Percentiles rank a stretch among this genome's conserved stretches.
Conservation (phyloP, 2,113 vertebrate species). For the Dolichotis patagonum region DNA sequence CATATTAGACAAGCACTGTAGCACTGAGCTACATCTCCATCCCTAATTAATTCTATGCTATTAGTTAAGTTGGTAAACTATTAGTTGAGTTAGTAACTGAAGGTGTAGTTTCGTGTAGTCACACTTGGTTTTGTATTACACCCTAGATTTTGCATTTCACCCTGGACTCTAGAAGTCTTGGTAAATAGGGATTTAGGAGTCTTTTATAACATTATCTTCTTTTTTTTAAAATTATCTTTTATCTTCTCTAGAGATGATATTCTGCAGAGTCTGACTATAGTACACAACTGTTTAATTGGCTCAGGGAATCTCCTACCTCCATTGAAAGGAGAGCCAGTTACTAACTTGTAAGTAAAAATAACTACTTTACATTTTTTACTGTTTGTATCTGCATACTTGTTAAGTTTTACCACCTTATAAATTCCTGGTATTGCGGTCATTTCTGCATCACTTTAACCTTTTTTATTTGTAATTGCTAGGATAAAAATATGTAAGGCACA, state of each 20-base stretch:
- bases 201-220: background rate
- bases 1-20: background rate
- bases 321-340: conserved; percentile 92
- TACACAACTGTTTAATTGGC: conserved; percentile 97
- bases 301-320: conserved; percentile 95
- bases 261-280: conserved; percentile 94
- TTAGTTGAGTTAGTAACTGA: background rate
- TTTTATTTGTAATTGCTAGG: conserved; percentile 48
- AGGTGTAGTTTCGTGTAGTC: background rate
- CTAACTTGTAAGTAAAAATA: conserved; percentile 92
- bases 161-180: background rate
- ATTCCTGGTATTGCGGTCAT: conserved; percentile 31
- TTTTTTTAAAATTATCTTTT: background rate
- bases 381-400: conserved; percentile 44
- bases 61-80: background rate
- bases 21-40: background rate
- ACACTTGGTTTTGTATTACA: background rate
- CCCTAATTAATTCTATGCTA: background rate
- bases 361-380: conserved; percentile 50
- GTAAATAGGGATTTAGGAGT: background rate
- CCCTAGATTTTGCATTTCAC: background rate
- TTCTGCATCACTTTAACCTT: conserved; percentile 62
- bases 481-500: conserved; percentile 47
- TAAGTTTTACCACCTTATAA: conserved; percentile 52
- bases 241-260: conserved; percentile 94